These are phyloP conservation scores for Pomacea canaliculata DNA, from an alignment of 2,888 invertebrate species.

Conservation along the genomic window DNA sequence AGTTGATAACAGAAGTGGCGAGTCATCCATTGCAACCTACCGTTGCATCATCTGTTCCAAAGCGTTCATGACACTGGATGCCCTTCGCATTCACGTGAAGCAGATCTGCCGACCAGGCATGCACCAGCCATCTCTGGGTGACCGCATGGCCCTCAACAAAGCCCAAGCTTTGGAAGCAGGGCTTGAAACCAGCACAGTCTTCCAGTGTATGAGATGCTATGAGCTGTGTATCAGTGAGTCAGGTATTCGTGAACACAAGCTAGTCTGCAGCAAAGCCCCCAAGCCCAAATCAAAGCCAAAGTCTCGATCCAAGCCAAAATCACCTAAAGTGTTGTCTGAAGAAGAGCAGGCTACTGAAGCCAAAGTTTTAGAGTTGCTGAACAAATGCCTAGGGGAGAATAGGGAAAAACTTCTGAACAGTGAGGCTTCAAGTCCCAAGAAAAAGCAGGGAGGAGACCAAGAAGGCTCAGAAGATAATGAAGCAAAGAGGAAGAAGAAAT, in stretches of 20 bases:
- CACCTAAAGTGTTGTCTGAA: conserved; percentile 1
- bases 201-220: conserved; percentile 36
- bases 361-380: conserved; percentile 17
- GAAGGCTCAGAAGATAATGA: conserved; percentile 3
- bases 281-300: conserved; percentile 6
- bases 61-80: conserved; percentile 37
- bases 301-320: conserved; percentile 14
- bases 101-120: conserved; percentile 37
- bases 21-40: conserved; percentile 33
- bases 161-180: conserved; percentile 33
- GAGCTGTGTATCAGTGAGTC: conserved; percentile 36
- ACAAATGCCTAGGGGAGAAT: conserved; percentile 20
- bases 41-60: conserved; percentile 43
- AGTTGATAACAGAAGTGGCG: conserved; percentile 27
- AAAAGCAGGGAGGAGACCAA: background rate
- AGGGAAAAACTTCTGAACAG: conserved; percentile 3
- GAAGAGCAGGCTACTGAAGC: conserved; percentile 19
- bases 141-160: conserved; percentile 26
- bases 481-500: conserved; percentile 2
- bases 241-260: conserved; percentile 35
- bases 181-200: conserved; percentile 35
- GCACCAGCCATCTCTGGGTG: conserved; percentile 24
- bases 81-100: conserved; percentile 41
- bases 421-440: background rate
- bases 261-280: conserved; percentile 33